Conservation (phyloP, 2,888 invertebrate species). For the Aleiodes alternator region DNA sequence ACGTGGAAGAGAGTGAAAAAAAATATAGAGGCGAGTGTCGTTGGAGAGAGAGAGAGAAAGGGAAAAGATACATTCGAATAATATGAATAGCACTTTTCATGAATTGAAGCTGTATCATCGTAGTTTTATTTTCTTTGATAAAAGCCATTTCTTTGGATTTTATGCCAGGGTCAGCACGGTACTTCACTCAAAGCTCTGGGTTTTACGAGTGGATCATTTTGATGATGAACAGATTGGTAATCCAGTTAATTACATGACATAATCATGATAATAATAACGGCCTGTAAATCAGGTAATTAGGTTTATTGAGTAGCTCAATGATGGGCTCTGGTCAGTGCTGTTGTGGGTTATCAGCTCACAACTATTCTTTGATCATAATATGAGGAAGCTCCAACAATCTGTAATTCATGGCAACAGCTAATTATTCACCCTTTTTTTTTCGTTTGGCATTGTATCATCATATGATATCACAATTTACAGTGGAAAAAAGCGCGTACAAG, state of each 20-base stretch:
- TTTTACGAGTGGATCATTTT: not conserved
- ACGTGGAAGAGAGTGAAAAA: not conserved
- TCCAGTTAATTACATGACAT: constrained; percentile 33
- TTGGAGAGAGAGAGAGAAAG: not conserved
- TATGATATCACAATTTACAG: too few relatives aligned
- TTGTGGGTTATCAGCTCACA: not conserved
- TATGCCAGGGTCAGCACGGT: too few relatives aligned
- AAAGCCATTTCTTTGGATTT: too few relatives aligned
- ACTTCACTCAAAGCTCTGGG: too few relatives aligned
- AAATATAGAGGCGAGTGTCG: not conserved
- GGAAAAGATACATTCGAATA: not conserved
- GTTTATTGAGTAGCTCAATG: constrained; percentile 23
- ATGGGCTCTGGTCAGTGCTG: not conserved
- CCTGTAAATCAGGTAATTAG: constrained; percentile 26
- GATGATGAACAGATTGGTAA: not conserved
- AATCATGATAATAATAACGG: constrained; percentile 19
- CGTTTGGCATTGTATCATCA: too few relatives aligned
- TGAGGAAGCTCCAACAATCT: not conserved
- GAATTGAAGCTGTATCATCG: not conserved
- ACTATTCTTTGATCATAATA: not conserved
- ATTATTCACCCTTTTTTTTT: not conserved
- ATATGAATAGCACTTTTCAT: constrained; percentile 8
- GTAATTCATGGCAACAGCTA: not conserved
- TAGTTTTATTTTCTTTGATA: too few relatives aligned
- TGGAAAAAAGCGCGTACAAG: too few relatives aligned